Base-by-base conservation (phyloP, 2,888 invertebrate species). In the Eupeodes luniger region DNA sequence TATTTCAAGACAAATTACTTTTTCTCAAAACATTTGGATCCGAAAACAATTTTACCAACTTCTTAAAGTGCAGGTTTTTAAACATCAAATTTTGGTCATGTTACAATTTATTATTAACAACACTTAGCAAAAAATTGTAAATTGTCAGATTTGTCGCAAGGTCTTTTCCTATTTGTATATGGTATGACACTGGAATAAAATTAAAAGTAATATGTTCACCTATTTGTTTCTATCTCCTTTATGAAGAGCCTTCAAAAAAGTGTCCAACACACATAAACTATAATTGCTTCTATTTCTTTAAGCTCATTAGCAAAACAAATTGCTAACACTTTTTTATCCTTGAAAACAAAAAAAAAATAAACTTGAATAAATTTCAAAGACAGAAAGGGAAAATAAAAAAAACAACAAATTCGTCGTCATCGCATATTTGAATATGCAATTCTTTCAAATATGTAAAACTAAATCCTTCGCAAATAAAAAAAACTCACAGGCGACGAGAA, bases 291-390 rank as follows among this genome's bases (percentile, higher is more conserved):
- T 64, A 64, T 82, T 77, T 72, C 19, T 61, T 55, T 51, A 12
- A 70, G 19, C 49, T 64, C 57, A 84, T 84, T 84, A 79, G 74
- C 61, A 75, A 79, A 49, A 19, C 84, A 84, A 84, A 84, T 84
- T 79, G 16, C 62, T 40, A 11, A 62, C 62, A 62, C 36, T 69
- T 79, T 79, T 5, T 40, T 44, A 53, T 79, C n/a, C 72, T 75
- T 75, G 49, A 69, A n/a, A 62, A 40, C 34, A 59, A 34, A 44
- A 6, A 44, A 40, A 34, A 14, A 34, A 59, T 12, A 67, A 69
- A 69, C 59, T 64, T 55, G 36, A 19, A 62, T 66, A 40, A 55
- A 55, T 57, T 19, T 12, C 16, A 66, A 49, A 66, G 1, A 5
- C 4, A 49, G 4, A 40, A 40, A 16, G 6, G 57, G 34, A 11